Conservation (phyloP, 2,797 vertebrate species). For the Iguana delicatissima region DNA sequence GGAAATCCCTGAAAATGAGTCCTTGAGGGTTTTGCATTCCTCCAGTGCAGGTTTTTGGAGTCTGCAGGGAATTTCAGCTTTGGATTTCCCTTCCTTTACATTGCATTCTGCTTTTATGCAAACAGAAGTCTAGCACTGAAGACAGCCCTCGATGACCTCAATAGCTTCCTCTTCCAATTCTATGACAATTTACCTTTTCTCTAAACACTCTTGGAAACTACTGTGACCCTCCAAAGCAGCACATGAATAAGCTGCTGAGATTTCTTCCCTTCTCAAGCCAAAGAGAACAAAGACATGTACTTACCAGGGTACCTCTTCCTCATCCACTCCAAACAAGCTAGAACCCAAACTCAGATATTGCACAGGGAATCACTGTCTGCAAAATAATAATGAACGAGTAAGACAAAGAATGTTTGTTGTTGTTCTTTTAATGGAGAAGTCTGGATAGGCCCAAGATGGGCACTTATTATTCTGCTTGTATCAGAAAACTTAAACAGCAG, state of each 20-base stretch:
- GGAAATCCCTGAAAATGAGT: too few species aligned
- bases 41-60: too few species aligned
- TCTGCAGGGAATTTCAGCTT: too few species aligned
- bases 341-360: background rate
- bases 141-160: too few species aligned
- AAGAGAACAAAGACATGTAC: background rate
- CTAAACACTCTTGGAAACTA: background rate
- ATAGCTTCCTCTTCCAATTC: background rate
- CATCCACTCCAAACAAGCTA: slow-evolving; percentile 4
- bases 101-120: too few species aligned
- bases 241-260: background rate
- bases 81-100: too few species aligned
- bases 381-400: background rate
- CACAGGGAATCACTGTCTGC: background rate
- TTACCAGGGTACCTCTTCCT: background rate
- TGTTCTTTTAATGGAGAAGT: background rate
- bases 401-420: background rate
- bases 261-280: background rate
- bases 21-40: too few species aligned
- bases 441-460: background rate
- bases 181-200: background rate
- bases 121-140: too few species aligned
- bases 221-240: background rate
- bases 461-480: background rate
- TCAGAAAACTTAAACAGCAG: background rate